Conservation (phyloP, 2,113 vertebrate genomes). For the Semnornis frantzii region DNA sequence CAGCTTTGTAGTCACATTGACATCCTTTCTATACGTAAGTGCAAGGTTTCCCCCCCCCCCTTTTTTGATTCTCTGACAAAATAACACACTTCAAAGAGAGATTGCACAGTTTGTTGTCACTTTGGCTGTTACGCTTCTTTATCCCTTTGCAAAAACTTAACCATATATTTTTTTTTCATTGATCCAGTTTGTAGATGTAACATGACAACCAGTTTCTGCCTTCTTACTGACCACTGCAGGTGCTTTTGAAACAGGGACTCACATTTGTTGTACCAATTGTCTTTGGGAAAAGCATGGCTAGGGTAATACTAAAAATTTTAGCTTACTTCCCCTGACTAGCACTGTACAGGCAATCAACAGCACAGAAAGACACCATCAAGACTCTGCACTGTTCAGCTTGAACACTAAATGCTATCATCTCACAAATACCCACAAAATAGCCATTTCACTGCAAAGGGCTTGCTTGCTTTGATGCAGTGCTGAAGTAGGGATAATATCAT, state of each 20-base stretch:
- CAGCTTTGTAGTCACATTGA: not conserved
- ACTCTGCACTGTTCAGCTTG: not conserved
- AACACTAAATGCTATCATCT: not conserved
- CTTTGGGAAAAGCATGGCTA: not conserved
- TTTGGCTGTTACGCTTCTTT: not conserved
- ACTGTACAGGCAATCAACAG: not conserved
- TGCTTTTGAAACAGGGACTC: not conserved
- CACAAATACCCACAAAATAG: not conserved
- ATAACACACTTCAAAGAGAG: not conserved
- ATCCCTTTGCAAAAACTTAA: not conserved
- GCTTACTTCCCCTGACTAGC: not conserved
- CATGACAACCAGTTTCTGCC: not conserved
- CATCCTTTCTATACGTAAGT: not conserved
- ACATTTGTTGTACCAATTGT: accelerated
- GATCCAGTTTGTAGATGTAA: not conserved
- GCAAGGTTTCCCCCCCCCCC: not conserved
- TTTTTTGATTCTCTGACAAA: not conserved
- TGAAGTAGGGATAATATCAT: not conserved
- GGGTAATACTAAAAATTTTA: not conserved
- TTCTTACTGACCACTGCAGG: not conserved
- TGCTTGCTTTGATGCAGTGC: not conserved
- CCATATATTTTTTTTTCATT: not conserved
- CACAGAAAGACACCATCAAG: not conserved
- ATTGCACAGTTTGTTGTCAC: not conserved
- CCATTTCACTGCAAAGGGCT: not conserved